phyloP scores from a whole-genome alignment of 2,113 vertebrate species.

The Chaenogobius annularis region DNA sequence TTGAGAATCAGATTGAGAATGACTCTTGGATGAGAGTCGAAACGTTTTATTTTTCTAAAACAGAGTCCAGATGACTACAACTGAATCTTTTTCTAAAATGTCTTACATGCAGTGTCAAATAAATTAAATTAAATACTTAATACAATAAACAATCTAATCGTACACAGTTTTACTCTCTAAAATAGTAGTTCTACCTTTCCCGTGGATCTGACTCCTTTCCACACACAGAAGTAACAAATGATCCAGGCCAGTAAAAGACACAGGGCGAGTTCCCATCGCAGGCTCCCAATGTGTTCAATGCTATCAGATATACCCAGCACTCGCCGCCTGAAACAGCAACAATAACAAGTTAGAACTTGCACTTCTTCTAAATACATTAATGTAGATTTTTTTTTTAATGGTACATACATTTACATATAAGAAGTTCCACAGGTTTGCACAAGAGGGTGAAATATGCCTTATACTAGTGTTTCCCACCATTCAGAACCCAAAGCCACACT shows the following conservation, averaged over 20 bases:
- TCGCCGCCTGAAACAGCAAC: constrained; percentile 60
- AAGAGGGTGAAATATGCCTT: background rate
- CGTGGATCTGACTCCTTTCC: constrained; percentile 77
- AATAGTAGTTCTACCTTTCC: constrained; percentile 62
- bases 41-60: no score
- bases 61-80: no score
- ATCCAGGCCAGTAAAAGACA: constrained; percentile 72
- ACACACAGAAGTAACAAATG: constrained; percentile 76
- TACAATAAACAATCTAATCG: no score
- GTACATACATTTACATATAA: background rate
- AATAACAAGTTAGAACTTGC: background rate
- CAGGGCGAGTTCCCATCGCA: constrained; percentile 72
- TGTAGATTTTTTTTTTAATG: background rate
- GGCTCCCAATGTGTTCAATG: constrained; percentile 77
- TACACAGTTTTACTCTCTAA: no score
- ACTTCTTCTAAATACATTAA: no score
- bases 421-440: background rate
- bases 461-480: background rate
- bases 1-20: no score
- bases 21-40: no score
- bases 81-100: no score
- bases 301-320: constrained; percentile 83
- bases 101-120: no score
- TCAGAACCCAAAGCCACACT: no score
- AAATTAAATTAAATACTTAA: no score